Evolutionary conservation across 2,888 invertebrate species (phyloP).

Genomic region (Nephrocerus scutellatus): DNA sequence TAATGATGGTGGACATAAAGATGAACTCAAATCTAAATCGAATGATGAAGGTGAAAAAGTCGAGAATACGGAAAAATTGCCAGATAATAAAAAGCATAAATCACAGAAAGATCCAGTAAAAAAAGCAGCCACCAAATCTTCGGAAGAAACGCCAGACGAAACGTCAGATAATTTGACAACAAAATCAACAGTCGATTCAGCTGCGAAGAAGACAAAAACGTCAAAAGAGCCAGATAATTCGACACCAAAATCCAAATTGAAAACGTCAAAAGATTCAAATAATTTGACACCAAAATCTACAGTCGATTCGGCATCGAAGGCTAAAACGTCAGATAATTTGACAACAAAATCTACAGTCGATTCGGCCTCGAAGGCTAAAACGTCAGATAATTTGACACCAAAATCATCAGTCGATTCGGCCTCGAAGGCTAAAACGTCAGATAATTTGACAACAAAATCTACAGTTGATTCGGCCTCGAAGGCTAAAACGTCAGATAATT

Average conservation of each 20-base stretch:
- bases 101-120: slow-evolving; percentile 10
- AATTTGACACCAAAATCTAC: too few species aligned
- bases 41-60: not conserved
- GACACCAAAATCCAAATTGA: slow-evolving; percentile 7
- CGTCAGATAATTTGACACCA: too few species aligned
- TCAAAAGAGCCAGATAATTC: not conserved
- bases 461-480: too few species aligned
- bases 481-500: too few species aligned
- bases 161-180: not conserved
- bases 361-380: too few species aligned
- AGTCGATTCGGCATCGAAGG: too few species aligned
- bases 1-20: not conserved
- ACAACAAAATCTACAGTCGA: too few species aligned
- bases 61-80: not conserved
- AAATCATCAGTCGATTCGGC: too few species aligned
- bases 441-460: too few species aligned
- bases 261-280: too few species aligned
- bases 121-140: slow-evolving; percentile 3
- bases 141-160: not conserved
- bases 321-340: too few species aligned
- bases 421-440: too few species aligned
- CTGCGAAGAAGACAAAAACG: not conserved
- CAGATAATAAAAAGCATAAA: slow-evolving; percentile 4
- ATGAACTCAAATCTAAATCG: slow-evolving; percentile 1
- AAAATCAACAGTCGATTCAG: not conserved